A percentile compares a stretch with the other conserved stretches of the same genome.
Conservation (phyloP, 2,113 vertebrate genomes). For the Chloropsis cyanopogon region DNA sequence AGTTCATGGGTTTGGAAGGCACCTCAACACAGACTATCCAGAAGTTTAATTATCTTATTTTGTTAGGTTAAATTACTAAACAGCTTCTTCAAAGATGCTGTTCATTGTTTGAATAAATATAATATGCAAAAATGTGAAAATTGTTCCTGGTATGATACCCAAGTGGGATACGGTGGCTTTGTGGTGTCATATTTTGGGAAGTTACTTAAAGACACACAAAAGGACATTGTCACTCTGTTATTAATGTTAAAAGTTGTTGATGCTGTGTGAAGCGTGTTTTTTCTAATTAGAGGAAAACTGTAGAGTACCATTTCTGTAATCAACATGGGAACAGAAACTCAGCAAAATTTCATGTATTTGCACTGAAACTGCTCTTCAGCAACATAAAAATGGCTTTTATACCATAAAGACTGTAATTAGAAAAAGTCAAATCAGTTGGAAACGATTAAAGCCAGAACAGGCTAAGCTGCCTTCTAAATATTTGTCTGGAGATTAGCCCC, state of each 20-base stretch:
- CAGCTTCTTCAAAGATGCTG: slow-evolving; percentile 19
- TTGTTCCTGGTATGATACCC: background rate
- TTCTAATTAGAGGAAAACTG: slow-evolving; percentile 79
- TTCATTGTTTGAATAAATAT: slow-evolving; percentile 5
- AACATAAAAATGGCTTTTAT: slow-evolving; percentile 82
- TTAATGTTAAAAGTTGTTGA: slow-evolving; percentile 77
- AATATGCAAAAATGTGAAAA: slow-evolving; percentile 32
- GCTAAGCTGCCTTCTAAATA: slow-evolving; percentile 80
- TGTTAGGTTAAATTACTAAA: slow-evolving; percentile 47
- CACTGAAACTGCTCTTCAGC: slow-evolving; percentile 74
- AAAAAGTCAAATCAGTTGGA: slow-evolving; percentile 86
- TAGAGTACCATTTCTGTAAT: slow-evolving; percentile 76
- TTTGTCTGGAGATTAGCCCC: slow-evolving; percentile 80
- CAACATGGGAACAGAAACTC: slow-evolving; percentile 75
- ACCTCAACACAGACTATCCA: background rate
- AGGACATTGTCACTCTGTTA: slow-evolving; percentile 66
- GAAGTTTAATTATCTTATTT: slow-evolving; percentile 47
- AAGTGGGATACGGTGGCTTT: slow-evolving; percentile 1
- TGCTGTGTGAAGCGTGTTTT: slow-evolving; percentile 75
- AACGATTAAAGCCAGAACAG: slow-evolving; percentile 77
- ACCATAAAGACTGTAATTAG: slow-evolving; percentile 83
- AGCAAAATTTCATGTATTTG: slow-evolving; percentile 79
- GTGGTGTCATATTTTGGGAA: slow-evolving; percentile 38
- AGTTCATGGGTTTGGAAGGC: background rate
- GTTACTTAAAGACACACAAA: slow-evolving; percentile 65